Evolutionary conservation across 2,888 invertebrate genomes (phyloP).

Genomic region (Cenopis cana): DNA sequence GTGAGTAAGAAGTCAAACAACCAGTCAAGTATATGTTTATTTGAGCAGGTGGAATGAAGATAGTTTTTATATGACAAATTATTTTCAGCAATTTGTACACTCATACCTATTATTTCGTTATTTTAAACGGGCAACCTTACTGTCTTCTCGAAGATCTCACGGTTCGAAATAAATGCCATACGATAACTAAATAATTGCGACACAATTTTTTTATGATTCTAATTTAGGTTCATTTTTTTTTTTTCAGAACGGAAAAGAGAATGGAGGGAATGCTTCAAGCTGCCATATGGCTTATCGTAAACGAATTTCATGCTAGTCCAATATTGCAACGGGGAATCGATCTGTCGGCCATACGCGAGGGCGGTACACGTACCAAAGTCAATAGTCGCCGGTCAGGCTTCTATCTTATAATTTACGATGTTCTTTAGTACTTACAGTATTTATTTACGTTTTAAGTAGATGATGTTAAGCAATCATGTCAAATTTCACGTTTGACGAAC

Average conservation of each 20-base stretch:
- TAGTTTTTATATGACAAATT: too few relatives aligned
- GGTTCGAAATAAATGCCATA: too few relatives aligned
- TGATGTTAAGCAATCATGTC: slow-evolving; percentile 59
- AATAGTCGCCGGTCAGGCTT: slow-evolving; percentile 60
- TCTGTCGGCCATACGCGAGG: slow-evolving; percentile 76
- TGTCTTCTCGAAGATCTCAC: too few relatives aligned
- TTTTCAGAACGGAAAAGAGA: slow-evolving; percentile 42
- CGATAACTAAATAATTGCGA: too few relatives aligned
- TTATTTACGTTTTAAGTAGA: slow-evolving; percentile 77
- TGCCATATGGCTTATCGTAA: slow-evolving; percentile 56
- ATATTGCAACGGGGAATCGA: slow-evolving; percentile 79
- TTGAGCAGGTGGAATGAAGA: background rate
- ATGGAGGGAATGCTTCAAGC: slow-evolving; percentile 36
- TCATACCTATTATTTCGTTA: too few relatives aligned
- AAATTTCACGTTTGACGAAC: slow-evolving; percentile 42
- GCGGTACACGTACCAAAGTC: slow-evolving; percentile 76
- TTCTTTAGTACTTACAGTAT: slow-evolving; percentile 82
- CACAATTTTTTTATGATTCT: background rate
- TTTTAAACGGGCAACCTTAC: too few relatives aligned
- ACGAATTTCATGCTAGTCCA: slow-evolving; percentile 84
- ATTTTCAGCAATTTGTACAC: background rate
- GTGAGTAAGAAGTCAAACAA: background rate
- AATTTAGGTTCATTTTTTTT: background rate
- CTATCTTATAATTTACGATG: slow-evolving; percentile 51
- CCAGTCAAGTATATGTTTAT: background rate